Evolutionary conservation across 2,113 vertebrate genomes (phyloP).

Genomic region (pig (Sus scrofa)): T2T-Sscrofa CM000828.6:22209001-22209500

Average conservation of each 20-base stretch:
- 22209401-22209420: background rate
- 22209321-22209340: slow-evolving; percentile 56
- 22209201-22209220: slow-evolving; percentile 69
- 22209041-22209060: background rate
- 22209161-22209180: slow-evolving; percentile 68
- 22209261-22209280: slow-evolving; percentile 58
- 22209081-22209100: slow-evolving; percentile 36
- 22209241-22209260: slow-evolving; percentile 50
- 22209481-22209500: too few species aligned
- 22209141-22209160: slow-evolving; percentile 69
- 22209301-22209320: slow-evolving; percentile 63
- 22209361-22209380: slow-evolving; percentile 30
- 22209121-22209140: slow-evolving; percentile 63
- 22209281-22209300: background rate
- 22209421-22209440: background rate
- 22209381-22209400: slow-evolving; percentile 42
- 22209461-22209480: slow-evolving; percentile 10
- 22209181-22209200: slow-evolving; percentile 54
- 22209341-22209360: slow-evolving; percentile 48
- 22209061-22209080: background rate
- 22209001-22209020: background rate
- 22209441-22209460: slow-evolving; percentile 28
- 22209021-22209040: background rate
- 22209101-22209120: slow-evolving; percentile 69
- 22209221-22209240: slow-evolving; percentile 68